phyloP scores from a whole-genome alignment of 2,888 invertebrate genomes.

The Octonoba sinensis region DNA sequence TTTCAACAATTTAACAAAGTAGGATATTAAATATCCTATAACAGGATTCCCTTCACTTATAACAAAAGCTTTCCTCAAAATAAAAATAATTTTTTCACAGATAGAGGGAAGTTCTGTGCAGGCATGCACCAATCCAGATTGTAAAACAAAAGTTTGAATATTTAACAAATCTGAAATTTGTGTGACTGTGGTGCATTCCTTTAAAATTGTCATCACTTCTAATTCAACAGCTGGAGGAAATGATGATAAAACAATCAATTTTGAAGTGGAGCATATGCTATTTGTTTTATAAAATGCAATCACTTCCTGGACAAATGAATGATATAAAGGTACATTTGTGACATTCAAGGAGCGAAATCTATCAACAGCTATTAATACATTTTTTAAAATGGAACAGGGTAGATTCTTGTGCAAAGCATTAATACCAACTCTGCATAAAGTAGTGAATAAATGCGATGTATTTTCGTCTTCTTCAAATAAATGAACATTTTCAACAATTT shows the following conservation, averaged over 20 bases:
- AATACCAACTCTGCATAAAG: constrained; percentile 31
- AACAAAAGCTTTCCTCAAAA: constrained; percentile 26
- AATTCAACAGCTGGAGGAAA: constrained; percentile 36
- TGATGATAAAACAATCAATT: constrained; percentile 24
- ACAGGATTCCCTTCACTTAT: constrained; percentile 36
- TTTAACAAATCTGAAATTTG: background rate
- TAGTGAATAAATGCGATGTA: constrained; percentile 2
- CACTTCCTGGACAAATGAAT: constrained; percentile 18
- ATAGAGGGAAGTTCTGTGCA: constrained; percentile 21
- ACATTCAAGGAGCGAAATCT: background rate
- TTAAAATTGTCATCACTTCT: constrained; percentile 27
- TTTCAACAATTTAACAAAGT: constrained; percentile 15
- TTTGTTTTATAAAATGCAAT: constrained; percentile 15
- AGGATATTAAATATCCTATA: constrained; percentile 30
- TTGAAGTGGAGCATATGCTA: constrained; percentile 20
- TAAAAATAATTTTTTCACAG: constrained; percentile 8
- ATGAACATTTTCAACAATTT: constrained; percentile 33
- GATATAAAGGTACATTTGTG: background rate
- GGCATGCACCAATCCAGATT: constrained; percentile 21
- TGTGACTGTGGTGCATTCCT: constrained; percentile 7
- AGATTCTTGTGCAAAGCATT: constrained; percentile 23
- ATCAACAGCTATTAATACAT: constrained; percentile 21
- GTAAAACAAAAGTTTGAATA: constrained; percentile 2
- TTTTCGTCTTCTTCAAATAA: constrained; percentile 25
- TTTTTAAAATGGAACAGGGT: constrained; percentile 10